These are phyloP conservation scores for Listrodromus nycthemerus DNA, from an alignment of 2,888 invertebrate species.

Conservation along the genomic window DNA sequence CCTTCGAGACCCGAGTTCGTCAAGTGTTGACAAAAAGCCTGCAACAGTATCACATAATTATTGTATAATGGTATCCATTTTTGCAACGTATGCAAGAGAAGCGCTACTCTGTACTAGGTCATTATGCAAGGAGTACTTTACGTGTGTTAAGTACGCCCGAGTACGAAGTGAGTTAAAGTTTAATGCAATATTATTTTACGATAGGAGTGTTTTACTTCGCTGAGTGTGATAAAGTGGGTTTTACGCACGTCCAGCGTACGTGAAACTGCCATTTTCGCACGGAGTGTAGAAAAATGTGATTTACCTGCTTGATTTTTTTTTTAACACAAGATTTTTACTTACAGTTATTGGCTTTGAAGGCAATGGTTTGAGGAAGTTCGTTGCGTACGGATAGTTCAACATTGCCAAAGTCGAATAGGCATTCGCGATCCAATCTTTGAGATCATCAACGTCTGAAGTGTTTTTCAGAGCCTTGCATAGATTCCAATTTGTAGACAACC, in stretches of 20 bases:
- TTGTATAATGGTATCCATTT: not conserved
- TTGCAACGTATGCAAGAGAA: not conserved
- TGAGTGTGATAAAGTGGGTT: no score
- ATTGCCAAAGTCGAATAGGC: slow-evolving; percentile 94
- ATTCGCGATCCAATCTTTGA: slow-evolving; percentile 90
- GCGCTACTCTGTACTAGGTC: no score
- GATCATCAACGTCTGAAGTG: slow-evolving; percentile 85
- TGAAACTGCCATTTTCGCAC: no score
- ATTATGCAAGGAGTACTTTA: no score
- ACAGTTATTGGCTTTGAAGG: slow-evolving; percentile 94
- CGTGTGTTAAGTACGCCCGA: no score
- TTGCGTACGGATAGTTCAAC: slow-evolving; percentile 97
- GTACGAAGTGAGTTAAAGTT: no score
- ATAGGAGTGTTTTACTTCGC: no score
- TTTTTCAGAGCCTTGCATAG: slow-evolving; percentile 90
- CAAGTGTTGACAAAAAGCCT: slow-evolving; percentile 86
- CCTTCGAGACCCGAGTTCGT: slow-evolving; percentile 73
- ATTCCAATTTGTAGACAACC: slow-evolving; percentile 90
- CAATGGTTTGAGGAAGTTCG: slow-evolving; percentile 92
- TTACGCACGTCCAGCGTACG: no score
- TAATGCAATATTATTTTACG: no score
- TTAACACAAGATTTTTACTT: slow-evolving; percentile 46
- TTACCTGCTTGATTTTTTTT: not conserved
- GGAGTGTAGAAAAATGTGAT: not conserved
- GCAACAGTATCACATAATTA: slow-evolving; percentile 45